Evolutionary conservation across 2,888 invertebrate species (phyloP), one percentile per base, ranked within the genome.

Genomic region (Schrankia costaestrigalis): DNA sequence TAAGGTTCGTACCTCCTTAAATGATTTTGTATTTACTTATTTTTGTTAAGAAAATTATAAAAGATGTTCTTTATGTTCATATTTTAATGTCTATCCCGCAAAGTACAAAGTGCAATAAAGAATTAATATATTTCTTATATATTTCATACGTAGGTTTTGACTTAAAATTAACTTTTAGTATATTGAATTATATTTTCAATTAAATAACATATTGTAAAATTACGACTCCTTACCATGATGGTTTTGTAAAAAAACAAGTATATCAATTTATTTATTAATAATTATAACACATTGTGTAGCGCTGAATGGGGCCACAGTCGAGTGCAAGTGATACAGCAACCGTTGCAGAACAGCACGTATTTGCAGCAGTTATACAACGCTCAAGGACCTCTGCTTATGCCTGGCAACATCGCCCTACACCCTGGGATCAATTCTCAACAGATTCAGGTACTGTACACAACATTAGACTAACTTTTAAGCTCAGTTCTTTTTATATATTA

Each of bases 301-400:
- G 82, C 90, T 41, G 94, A 94, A 62, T 91, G 93, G 90, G 90
- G 91, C 32, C 92, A 93, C 47, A 90, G 93, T n/a, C 89, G 93
- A 3, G 93, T 96, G 17, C 96, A 96, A 71, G 93, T 96, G 12
- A 94, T 96, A 56, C 94, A 94, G 69, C 95, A 95, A 60, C 94
- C 94, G 1, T 73, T 94, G 28, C 93, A 79, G 62, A 86, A 94
- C 72, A 94, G 90, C 74, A 90, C 93, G 1, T 95, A 95, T 64
- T 77, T 96, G 29, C 94, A 93, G 63, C 95, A 95, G 68, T 76
- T 96, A 44, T 95, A 95, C 76, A 94, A 94, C 68, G 90, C 94
- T 0, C 95, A 94, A 64, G 94, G 93, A 0, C 92, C 93, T 14
- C 77, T 96, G 41, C 76, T 97, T 13, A 94, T 96, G 91, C 95